These are phyloP conservation scores for Epinotia ramella DNA, from an alignment of 2,888 invertebrate genomes.

Conservation along the genomic window DNA sequence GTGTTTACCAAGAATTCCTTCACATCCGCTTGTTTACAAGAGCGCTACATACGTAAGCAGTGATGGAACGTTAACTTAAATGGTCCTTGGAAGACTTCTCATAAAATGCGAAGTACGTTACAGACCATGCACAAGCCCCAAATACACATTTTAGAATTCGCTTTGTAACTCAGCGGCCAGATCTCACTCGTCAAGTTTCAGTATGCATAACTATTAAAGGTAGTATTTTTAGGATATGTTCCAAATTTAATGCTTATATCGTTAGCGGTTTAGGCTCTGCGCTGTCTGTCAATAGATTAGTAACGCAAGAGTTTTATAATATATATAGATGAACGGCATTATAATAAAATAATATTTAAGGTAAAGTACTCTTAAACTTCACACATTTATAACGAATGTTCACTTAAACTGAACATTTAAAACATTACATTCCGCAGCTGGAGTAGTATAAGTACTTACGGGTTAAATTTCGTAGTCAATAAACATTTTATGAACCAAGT, in stretches of 20 bases:
- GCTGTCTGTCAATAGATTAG: no score
- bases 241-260: no score
- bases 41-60: background rate
- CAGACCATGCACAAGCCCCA: background rate
- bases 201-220: background rate
- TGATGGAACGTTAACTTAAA: no score
- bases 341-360: no score
- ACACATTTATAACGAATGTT: background rate
- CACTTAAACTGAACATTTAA: background rate
- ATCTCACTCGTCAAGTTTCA: conserved; percentile 2
- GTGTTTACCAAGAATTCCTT: background rate
- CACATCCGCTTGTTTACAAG: conserved; percentile 8
- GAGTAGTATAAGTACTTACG: background rate
- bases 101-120: background rate
- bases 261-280: no score
- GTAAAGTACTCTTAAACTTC: no score
- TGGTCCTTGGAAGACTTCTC: no score
- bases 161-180: conserved; percentile 4
- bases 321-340: no score
- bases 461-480: background rate
- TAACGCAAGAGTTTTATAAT: no score
- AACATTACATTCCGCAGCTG: no score
- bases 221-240: no score
- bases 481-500: conserved; percentile 22
- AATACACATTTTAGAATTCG: background rate